These are phyloP conservation scores for Drosophila yooni DNA, from an alignment of 2,888 invertebrate species.

Conservation along the genomic window DNA sequence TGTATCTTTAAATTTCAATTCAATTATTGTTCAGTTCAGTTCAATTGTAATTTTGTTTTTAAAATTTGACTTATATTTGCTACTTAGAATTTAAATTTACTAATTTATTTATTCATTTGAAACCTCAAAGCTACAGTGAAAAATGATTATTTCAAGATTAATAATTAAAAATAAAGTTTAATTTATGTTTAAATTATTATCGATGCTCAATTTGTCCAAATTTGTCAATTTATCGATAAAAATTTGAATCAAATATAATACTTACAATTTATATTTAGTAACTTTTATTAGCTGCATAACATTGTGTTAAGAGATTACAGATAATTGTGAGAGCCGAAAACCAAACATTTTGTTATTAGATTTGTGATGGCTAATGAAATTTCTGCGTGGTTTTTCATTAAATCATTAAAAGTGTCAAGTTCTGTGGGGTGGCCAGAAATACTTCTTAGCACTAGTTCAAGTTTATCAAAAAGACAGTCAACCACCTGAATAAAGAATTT, in stretches of 20 bases:
- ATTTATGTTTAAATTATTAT: neutral
- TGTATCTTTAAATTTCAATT: too few relatives aligned
- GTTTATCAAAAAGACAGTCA: conserved; percentile 8
- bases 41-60: too few relatives aligned
- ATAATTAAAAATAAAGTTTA: neutral
- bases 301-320: neutral
- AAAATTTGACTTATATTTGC: too few relatives aligned
- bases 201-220: neutral
- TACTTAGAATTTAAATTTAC: too few relatives aligned
- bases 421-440: conserved; percentile 24
- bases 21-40: too few relatives aligned
- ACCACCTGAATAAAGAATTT: conserved; percentile 46
- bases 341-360: conserved; percentile 12
- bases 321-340: neutral
- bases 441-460: conserved; percentile 25
- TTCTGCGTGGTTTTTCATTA: conserved; percentile 51
- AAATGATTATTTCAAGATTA: neutral
- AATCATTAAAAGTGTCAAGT: conserved; percentile 53
- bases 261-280: neutral
- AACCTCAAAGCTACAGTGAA: neutral
- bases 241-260: neutral
- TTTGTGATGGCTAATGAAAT: conserved; percentile 53
- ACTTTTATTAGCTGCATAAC: too few relatives aligned
- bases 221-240: too few relatives aligned
- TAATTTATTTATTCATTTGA: neutral